Percentiles rank a stretch among this genome's conserved stretches.
Conservation (phyloP, 2,888 invertebrate species). For the Acanthoscelides obtectus region DNA sequence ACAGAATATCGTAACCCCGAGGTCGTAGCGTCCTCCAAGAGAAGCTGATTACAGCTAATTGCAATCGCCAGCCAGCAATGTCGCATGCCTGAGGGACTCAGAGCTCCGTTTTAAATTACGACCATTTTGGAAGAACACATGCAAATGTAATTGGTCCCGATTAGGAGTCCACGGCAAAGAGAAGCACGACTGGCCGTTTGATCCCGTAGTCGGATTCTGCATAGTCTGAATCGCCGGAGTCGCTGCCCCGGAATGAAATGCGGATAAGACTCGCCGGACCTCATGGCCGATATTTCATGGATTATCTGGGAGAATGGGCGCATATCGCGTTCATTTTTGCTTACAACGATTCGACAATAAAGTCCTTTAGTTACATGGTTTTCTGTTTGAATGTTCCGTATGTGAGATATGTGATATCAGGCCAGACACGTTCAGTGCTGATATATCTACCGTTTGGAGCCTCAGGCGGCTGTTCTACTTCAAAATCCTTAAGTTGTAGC, state of each 20-base stretch:
- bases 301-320: neutral
- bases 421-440: too few species aligned
- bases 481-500: too few species aligned
- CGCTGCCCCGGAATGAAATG: neutral
- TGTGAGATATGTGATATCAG: too few species aligned
- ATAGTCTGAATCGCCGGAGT: too few species aligned
- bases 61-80: neutral
- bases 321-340: too few species aligned
- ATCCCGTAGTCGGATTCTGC: neutral
- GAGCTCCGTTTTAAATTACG: neutral
- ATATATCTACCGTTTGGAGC: too few species aligned
- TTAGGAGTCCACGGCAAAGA: neutral
- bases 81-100: neutral
- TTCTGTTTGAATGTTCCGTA: too few species aligned
- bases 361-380: too few species aligned
- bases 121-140: neutral
- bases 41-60: neutral
- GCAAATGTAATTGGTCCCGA: neutral
- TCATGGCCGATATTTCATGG: neutral
- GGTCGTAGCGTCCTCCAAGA: neutral
- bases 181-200: neutral
- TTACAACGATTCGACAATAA: too few species aligned
- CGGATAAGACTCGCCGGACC: neutral
- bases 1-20: too few species aligned
- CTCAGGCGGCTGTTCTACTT: too few species aligned